These are phyloP conservation scores for Tetheella fluctuosa DNA, from an alignment of 2,888 invertebrate genomes.

Conservation along the genomic window DNA sequence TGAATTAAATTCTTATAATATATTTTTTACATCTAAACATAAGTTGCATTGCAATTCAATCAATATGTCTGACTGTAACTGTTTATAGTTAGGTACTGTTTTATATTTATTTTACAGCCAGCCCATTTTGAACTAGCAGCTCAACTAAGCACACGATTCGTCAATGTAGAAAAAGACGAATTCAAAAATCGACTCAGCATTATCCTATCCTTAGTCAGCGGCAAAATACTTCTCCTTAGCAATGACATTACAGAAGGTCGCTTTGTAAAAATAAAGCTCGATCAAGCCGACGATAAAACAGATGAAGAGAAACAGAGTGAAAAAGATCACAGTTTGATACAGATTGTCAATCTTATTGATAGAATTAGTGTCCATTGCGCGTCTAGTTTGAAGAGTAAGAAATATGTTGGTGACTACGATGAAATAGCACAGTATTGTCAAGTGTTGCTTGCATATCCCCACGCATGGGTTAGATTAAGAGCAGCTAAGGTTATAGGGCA, in stretches of 20 bases:
- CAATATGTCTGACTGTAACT: too few species aligned
- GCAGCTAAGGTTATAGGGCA: constrained; percentile 90
- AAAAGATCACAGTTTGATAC: constrained; percentile 90
- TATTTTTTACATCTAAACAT: too few species aligned
- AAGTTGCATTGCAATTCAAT: too few species aligned
- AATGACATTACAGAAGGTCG: constrained; percentile 82
- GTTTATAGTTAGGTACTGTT: too few species aligned
- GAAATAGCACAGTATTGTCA: constrained; percentile 87
- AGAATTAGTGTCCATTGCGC: constrained; percentile 87
- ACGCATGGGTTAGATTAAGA: constrained; percentile 93
- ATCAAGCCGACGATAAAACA: constrained; percentile 63
- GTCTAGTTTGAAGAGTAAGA: constrained; percentile 79
- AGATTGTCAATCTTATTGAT: constrained; percentile 88
- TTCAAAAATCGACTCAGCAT: constrained; percentile 87
- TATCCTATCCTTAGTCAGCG: constrained; percentile 85
- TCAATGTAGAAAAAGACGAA: constrained; percentile 88
- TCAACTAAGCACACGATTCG: constrained; percentile 91
- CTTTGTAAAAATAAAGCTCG: constrained; percentile 82
- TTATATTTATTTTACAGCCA: constrained; percentile 64
- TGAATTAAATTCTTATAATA: too few species aligned
- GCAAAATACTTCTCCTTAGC: constrained; percentile 78
- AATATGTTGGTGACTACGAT: constrained; percentile 77
- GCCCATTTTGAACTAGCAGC: constrained; percentile 90
- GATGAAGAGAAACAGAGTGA: constrained; percentile 86
- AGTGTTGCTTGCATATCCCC: constrained; percentile 90